Percentiles rank a stretch among this genome's conserved stretches.
phyloP scores from a whole-genome alignment of 2,888 invertebrate genomes.

The Temnothorax rugatulus region DNA sequence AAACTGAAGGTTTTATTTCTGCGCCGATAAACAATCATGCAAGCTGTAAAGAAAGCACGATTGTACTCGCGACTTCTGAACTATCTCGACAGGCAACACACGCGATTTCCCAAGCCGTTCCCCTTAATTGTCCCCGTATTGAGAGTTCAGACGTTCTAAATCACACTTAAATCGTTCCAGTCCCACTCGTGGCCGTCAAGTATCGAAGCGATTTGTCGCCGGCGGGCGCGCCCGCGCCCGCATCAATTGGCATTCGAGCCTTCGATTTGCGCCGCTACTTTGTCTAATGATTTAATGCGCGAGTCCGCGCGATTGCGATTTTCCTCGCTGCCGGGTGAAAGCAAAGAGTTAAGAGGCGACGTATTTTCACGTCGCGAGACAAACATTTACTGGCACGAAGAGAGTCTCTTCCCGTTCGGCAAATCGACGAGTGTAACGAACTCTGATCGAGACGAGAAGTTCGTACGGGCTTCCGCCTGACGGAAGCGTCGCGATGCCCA shows the following conservation, averaged over 20 bases:
- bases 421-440: constrained; percentile 65
- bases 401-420: constrained; percentile 19
- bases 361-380: constrained; percentile 19
- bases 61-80: neutral
- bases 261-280: constrained; percentile 54
- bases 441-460: constrained; percentile 34
- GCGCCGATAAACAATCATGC: neutral
- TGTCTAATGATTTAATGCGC: constrained; percentile 51
- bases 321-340: constrained; percentile 35
- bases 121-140: constrained; percentile 33
- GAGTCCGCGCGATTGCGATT: constrained; percentile 25
- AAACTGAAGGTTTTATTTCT: neutral
- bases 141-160: constrained; percentile 46
- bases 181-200: constrained; percentile 35
- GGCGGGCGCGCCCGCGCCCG: constrained; percentile 51
- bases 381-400: constrained; percentile 24
- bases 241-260: constrained; percentile 38
- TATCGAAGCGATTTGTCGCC: constrained; percentile 36
- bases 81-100: neutral
- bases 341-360: neutral
- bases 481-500: constrained; percentile 56
- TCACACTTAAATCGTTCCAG: constrained; percentile 45
- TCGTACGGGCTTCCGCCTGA: neutral
- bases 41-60: neutral
- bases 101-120: constrained; percentile 22